phyloP scores from a whole-genome alignment of 2,888 invertebrate species.

The Cremastobaeus sp. region DNA sequence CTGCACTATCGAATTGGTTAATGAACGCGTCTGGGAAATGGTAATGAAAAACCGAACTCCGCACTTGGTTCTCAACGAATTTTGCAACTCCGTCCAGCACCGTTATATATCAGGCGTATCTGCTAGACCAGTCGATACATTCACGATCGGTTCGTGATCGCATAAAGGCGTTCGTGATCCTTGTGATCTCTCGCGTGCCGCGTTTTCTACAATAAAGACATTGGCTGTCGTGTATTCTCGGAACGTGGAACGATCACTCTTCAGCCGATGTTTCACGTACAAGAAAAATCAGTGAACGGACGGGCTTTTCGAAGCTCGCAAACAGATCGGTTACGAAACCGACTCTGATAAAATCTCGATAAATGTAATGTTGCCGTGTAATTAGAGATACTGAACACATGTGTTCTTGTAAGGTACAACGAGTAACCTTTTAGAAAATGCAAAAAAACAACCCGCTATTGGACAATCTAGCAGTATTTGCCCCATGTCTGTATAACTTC shows the following conservation, averaged over 20 bases:
- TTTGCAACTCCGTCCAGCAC: constrained; percentile 33
- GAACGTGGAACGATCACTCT: constrained; percentile 42
- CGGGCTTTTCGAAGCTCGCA: constrained; percentile 32
- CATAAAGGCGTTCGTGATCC: constrained; percentile 57
- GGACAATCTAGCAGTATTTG: too few species aligned
- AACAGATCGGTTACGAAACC: constrained; percentile 34
- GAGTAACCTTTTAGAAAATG: too few species aligned
- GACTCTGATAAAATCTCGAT: constrained; percentile 43
- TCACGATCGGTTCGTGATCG: constrained; percentile 57
- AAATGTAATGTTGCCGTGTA: constrained; percentile 25
- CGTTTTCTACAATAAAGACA: constrained; percentile 61
- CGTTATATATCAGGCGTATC: constrained; percentile 34
- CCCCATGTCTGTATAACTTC: too few species aligned
- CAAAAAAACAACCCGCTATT: neutral
- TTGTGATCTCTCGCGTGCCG: constrained; percentile 59
- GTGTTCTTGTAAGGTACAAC: neutral
- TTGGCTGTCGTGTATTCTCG: constrained; percentile 52
- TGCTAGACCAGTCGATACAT: constrained; percentile 15
- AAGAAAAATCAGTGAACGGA: constrained; percentile 24
- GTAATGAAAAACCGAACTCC: neutral
- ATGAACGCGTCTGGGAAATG: constrained; percentile 14
- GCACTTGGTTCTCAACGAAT: constrained; percentile 14
- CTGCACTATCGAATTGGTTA: constrained; percentile 1
- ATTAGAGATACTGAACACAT: constrained; percentile 19
- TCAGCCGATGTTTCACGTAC: constrained; percentile 31